Evolutionary conservation across 2,797 vertebrate species (phyloP).

Genomic region (Setipinna tenuifilis): DNA sequence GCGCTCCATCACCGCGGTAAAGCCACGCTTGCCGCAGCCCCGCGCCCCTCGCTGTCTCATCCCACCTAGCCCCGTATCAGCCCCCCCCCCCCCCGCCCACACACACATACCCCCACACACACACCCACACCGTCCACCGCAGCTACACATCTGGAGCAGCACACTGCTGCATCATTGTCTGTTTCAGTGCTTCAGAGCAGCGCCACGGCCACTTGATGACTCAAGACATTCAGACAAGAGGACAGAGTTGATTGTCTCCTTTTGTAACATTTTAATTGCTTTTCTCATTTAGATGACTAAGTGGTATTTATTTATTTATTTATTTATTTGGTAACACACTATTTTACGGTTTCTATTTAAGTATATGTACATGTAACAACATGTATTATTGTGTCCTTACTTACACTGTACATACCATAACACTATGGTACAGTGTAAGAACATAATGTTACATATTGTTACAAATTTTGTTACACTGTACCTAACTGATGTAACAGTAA

Average conservation of each 20-base stretch:
- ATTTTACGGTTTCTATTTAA: too few species aligned
- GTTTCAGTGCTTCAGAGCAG: constrained; percentile 64
- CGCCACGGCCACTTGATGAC: constrained; percentile 51
- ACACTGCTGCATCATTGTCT: constrained; percentile 46
- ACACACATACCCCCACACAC: too few species aligned
- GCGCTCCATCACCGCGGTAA: constrained; percentile 71
- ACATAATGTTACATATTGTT: too few species aligned
- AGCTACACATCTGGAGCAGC: constrained; percentile 19
- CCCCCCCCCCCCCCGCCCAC: background rate
- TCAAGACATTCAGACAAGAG: background rate
- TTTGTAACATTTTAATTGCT: constrained; percentile 38
- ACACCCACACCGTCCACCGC: background rate
- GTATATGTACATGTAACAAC: too few species aligned
- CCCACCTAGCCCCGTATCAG: background rate
- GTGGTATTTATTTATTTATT: too few species aligned
- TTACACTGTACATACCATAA: too few species aligned
- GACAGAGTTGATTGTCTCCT: background rate
- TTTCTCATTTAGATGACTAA: background rate
- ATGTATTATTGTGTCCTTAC: too few species aligned
- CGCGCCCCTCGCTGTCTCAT: background rate
- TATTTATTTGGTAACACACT: too few species aligned
- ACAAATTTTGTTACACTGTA: too few species aligned
- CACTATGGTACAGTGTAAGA: too few species aligned
- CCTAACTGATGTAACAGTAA: too few species aligned
- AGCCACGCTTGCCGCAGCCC: constrained; percentile 35